phyloP scores from a whole-genome alignment of 2,113 vertebrate genomes.

The Phylloscopus trochilus region DNA sequence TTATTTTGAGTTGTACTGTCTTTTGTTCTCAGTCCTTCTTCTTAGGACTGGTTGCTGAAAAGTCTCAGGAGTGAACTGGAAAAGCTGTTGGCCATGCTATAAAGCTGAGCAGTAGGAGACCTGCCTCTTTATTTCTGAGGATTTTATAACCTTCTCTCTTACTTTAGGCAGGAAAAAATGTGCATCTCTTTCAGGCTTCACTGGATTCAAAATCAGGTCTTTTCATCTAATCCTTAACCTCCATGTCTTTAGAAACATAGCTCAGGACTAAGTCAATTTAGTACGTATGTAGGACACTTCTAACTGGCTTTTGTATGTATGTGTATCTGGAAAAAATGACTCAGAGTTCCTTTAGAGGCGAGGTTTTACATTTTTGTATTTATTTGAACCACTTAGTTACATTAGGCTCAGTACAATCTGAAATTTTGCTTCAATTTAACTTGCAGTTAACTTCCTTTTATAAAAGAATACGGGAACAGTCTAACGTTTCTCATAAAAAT shows the following conservation, averaged over 20 bases:
- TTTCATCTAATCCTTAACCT: background rate
- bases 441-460: background rate
- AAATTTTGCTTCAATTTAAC: constrained; percentile 2
- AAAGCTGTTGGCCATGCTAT: background rate
- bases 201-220: background rate
- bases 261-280: background rate
- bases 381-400: background rate
- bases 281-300: background rate
- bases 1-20: background rate
- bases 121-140: background rate
- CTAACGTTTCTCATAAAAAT: background rate
- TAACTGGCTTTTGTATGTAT: background rate
- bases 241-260: background rate
- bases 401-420: background rate
- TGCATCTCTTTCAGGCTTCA: background rate
- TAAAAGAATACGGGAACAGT: background rate
- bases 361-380: constrained; percentile 10
- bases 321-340: background rate
- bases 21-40: background rate
- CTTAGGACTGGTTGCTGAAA: background rate
- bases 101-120: background rate
- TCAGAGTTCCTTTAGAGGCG: background rate
- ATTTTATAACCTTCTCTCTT: constrained; percentile 1
- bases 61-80: background rate
- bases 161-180: background rate